Conservation (phyloP, 2,113 vertebrate genomes). For the Carassius carassius region DNA sequence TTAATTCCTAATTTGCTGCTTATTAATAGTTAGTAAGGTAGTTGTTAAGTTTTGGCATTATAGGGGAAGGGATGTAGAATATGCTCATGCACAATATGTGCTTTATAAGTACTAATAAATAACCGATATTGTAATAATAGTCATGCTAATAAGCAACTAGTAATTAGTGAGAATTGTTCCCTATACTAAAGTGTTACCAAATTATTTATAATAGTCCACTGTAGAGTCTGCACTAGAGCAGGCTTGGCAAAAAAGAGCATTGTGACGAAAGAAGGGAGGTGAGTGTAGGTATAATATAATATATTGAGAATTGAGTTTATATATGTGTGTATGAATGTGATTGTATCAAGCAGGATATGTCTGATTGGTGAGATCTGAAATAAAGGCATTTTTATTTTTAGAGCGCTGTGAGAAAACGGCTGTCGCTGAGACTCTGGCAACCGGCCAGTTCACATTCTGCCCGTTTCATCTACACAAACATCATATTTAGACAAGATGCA, state of each 20-base stretch:
- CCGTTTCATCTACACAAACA: constrained; percentile 34
- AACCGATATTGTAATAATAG: no score
- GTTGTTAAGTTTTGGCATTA: no score
- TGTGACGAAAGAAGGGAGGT: background rate
- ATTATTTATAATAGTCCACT: background rate
- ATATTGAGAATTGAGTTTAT: background rate
- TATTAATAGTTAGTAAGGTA: no score
- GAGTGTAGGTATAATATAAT: background rate
- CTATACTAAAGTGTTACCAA: background rate
- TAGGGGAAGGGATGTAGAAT: no score
- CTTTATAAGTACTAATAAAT: no score
- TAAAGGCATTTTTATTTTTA: constrained; percentile 52
- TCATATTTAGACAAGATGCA: constrained; percentile 39
- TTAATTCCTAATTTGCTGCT: no score
- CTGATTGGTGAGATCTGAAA: constrained; percentile 39
- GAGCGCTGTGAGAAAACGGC: constrained; percentile 45
- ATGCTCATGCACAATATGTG: no score
- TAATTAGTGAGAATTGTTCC: no score
- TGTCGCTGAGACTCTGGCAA: constrained; percentile 34
- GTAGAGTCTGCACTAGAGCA: background rate
- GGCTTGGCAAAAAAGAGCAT: background rate
- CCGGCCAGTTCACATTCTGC: constrained; percentile 25
- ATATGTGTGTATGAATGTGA: background rate
- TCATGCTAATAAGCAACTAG: no score
- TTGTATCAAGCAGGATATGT: background rate